Evolutionary conservation across 1,140 invertebrate species (phyloP).

Genomic region (Sitodiplosis mosellana): DNA sequence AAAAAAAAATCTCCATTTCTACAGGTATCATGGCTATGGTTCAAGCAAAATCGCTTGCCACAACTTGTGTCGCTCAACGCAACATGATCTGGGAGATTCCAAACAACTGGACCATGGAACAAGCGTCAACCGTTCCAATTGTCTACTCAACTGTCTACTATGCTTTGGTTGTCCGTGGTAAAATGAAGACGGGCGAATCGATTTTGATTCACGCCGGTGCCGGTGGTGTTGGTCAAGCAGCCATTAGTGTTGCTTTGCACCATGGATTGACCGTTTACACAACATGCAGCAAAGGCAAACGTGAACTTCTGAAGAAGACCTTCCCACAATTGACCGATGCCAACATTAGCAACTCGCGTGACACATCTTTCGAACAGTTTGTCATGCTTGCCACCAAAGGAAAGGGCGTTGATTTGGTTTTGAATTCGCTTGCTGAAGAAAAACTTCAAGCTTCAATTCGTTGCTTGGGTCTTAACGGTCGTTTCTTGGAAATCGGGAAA

Average conservation of each 20-base stretch:
- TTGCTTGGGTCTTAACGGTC: slow-evolving; percentile 73
- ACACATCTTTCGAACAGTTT: slow-evolving; percentile 78
- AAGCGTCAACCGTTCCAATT: slow-evolving; percentile 86
- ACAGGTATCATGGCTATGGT: slow-evolving; percentile 83
- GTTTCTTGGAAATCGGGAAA: slow-evolving; percentile 95
- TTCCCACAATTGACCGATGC: slow-evolving; percentile 68
- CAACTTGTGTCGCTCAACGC: slow-evolving; percentile 63
- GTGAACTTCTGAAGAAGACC: slow-evolving; percentile 68
- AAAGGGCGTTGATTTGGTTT: slow-evolving; percentile 75
- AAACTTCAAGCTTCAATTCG: slow-evolving; percentile 83
- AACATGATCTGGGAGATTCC: slow-evolving; percentile 84
- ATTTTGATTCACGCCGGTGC: slow-evolving; percentile 89
- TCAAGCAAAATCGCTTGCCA: slow-evolving; percentile 75
- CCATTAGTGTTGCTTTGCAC: slow-evolving; percentile 78
- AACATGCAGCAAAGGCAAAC: slow-evolving; percentile 74
- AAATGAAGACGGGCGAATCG: slow-evolving; percentile 62
- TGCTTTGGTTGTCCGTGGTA: slow-evolving; percentile 67
- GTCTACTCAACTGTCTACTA: slow-evolving; percentile 91
- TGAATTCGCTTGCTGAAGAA: slow-evolving; percentile 87
- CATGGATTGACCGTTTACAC: slow-evolving; percentile 72
- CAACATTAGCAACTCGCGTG: slow-evolving; percentile 83
- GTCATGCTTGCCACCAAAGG: slow-evolving; percentile 60
- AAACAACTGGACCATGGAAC: slow-evolving; percentile 67
- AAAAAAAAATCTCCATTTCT: no score
- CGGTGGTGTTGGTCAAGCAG: slow-evolving; percentile 90